Evolutionary conservation across 2,113 vertebrate species (phyloP), one percentile per base, ranked within the genome.

Genomic region (Solenodon paradoxus): DNA sequence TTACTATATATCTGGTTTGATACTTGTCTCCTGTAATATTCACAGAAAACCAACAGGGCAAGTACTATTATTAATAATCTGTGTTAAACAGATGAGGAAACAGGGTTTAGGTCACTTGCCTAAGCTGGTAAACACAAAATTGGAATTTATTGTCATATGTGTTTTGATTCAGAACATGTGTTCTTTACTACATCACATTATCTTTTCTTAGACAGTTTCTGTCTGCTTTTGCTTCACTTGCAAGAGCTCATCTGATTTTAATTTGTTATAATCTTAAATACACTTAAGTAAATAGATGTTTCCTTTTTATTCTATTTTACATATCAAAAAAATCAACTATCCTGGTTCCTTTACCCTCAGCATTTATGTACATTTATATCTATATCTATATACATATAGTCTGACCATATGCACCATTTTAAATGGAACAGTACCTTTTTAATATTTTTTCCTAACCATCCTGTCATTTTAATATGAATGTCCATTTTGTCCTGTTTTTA

Each of bases 221-320:
- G 38, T 92, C 53, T 97, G 35, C 24, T 79, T 24, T 92, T 51
- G 28, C 15, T 81, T 84, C 49, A 26, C 80, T 90, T 84, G 40
- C 55, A 71, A 92, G 84, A 96, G 28, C 4, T 84, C 59, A 92
- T 95, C 47, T 95, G 90, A 81, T 90, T 95, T 91, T 89, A 74
- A 96, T 94, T 95, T 91, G 20, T 55, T 57, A 90, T 40, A 90
- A 95, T 85, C 45, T 71, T 20, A 95, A 90, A 78, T 63, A 49
- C 28, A 63, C 32, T 90, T 47, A 26, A 84, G 71, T 72, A 96
- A 95, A 55, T 35, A 93, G 69, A 91, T 61, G 22, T 90, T 95
- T 90, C 42, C 42, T 80, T 92, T 87, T 85, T 90, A 51, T 32
- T 51, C 24, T 64, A 55, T 71, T 90, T 95, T 24, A 47, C 40